Percentiles rank a stretch among this genome's conserved stretches.
These are phyloP conservation scores for Calypte anna DNA, from an alignment of 2,113 vertebrate species.

Conservation along the genomic window DNA sequence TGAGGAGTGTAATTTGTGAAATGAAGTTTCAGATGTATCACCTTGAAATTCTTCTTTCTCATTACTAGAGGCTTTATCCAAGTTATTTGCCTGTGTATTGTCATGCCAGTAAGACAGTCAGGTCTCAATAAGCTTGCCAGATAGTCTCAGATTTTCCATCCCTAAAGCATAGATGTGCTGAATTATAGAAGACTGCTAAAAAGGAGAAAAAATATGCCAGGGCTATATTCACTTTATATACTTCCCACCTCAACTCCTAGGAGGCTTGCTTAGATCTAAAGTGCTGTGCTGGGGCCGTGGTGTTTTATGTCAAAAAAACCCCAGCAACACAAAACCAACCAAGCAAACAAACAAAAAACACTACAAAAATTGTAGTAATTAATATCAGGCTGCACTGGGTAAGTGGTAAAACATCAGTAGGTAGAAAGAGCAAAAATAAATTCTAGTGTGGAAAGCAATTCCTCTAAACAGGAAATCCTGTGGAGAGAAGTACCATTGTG, in stretches of 20 bases:
- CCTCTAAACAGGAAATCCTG: conserved; percentile 45
- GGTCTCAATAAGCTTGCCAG: background rate
- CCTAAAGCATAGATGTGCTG: background rate
- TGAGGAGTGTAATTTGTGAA: background rate
- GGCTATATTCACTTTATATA: background rate
- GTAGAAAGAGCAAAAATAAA: background rate
- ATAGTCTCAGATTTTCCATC: background rate
- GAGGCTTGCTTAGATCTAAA: background rate
- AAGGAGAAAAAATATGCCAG: background rate
- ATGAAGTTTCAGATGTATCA: background rate
- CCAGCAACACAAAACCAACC: no score
- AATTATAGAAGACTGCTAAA: background rate
- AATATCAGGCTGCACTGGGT: background rate
- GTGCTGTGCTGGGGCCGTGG: background rate
- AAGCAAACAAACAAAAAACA: background rate
- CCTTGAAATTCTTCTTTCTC: background rate
- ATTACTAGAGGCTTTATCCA: background rate
- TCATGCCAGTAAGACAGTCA: background rate
- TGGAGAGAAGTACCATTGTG: conserved; percentile 24
- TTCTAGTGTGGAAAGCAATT: conserved; percentile 11
- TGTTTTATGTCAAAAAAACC: background rate
- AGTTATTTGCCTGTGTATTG: background rate
- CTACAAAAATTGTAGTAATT: background rate
- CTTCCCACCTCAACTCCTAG: background rate
- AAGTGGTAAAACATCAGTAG: conserved; percentile 4